phyloP scores from a whole-genome alignment of 2,113 vertebrate genomes.

The Nothobranchius kuhntae region DNA sequence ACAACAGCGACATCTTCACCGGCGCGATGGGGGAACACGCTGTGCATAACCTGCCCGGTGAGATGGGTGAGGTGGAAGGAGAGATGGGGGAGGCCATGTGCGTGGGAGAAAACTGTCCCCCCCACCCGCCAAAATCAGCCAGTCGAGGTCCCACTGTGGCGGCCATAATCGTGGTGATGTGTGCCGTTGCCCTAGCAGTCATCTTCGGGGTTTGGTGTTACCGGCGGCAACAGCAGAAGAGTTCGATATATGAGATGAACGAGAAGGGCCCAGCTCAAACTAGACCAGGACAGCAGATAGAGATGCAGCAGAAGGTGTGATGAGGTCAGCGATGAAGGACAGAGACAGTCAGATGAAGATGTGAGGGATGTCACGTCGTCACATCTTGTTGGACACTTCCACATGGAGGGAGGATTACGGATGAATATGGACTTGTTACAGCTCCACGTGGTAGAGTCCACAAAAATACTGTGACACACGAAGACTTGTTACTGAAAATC shows the following conservation, averaged over 20 bases:
- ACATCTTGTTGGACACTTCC: slow-evolving; percentile 25
- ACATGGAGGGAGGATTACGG: slow-evolving; percentile 33
- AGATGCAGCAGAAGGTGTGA: slow-evolving; percentile 89
- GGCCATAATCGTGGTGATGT: slow-evolving; percentile 82
- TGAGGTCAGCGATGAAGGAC: slow-evolving; percentile 22
- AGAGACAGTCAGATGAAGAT: slow-evolving; percentile 39
- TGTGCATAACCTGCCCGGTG: slow-evolving; percentile 77
- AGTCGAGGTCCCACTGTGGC: slow-evolving; percentile 83
- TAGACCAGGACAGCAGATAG: slow-evolving; percentile 89
- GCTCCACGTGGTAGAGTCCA: not conserved
- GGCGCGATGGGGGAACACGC: slow-evolving; percentile 49
- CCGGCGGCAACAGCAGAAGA: slow-evolving; percentile 87
- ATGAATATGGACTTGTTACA: slow-evolving; percentile 10
- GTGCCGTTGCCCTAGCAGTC: slow-evolving; percentile 77
- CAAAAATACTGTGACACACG: slow-evolving; percentile 7
- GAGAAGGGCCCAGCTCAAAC: slow-evolving; percentile 82
- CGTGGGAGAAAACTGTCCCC: slow-evolving; percentile 54
- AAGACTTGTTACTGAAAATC: slow-evolving; percentile 1
- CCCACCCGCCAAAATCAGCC: slow-evolving; percentile 71
- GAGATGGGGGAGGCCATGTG: slow-evolving; percentile 61
- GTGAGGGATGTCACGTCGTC: slow-evolving; percentile 10
- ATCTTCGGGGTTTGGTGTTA: slow-evolving; percentile 87
- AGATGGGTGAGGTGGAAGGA: slow-evolving; percentile 66
- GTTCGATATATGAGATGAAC: slow-evolving; percentile 90
- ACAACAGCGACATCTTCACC: slow-evolving; percentile 9